Conservation (phyloP, 2,888 invertebrate genomes). For the Ichneumon xanthorius region DNA sequence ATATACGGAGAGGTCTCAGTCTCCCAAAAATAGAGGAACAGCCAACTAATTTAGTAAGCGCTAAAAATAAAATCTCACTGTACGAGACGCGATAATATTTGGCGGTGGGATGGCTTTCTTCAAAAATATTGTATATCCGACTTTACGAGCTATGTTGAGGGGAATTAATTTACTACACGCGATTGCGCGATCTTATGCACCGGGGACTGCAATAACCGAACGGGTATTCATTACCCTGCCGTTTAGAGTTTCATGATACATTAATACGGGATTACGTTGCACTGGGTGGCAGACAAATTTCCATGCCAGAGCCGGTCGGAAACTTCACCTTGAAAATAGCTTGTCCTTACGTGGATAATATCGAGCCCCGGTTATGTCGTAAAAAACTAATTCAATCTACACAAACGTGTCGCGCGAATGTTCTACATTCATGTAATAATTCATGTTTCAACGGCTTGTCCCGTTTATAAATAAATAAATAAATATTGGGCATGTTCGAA, state of each 20-base stretch:
- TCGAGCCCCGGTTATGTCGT: neutral
- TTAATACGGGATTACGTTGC: conserved; percentile 61
- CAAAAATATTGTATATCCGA: conserved; percentile 29
- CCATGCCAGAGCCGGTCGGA: conserved; percentile 32
- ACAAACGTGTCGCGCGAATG: too few species aligned
- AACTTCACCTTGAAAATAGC: conserved; percentile 61
- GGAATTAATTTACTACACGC: conserved; percentile 64
- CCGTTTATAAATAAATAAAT: too few species aligned
- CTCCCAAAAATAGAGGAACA: conserved; percentile 81
- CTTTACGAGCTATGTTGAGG: conserved; percentile 1
- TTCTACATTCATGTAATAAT: too few species aligned
- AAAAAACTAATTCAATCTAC: neutral
- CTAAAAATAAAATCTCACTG: conserved; percentile 82
- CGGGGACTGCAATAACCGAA: conserved; percentile 41
- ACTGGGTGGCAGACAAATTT: conserved; percentile 49
- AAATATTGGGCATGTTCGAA: too few species aligned
- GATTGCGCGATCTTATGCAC: conserved; percentile 45
- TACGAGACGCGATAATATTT: conserved; percentile 78
- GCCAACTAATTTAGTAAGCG: conserved; percentile 80
- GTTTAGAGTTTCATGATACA: conserved; percentile 66
- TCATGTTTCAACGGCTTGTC: too few species aligned
- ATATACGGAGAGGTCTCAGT: conserved; percentile 74
- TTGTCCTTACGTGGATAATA: conserved; percentile 4
- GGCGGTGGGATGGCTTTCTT: conserved; percentile 70
- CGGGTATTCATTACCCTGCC: conserved; percentile 44